Percentiles rank a stretch among this genome's conserved stretches.
phyloP scores from a whole-genome alignment of 1,140 invertebrate genomes.

The Drosophila kepulauana region DNA sequence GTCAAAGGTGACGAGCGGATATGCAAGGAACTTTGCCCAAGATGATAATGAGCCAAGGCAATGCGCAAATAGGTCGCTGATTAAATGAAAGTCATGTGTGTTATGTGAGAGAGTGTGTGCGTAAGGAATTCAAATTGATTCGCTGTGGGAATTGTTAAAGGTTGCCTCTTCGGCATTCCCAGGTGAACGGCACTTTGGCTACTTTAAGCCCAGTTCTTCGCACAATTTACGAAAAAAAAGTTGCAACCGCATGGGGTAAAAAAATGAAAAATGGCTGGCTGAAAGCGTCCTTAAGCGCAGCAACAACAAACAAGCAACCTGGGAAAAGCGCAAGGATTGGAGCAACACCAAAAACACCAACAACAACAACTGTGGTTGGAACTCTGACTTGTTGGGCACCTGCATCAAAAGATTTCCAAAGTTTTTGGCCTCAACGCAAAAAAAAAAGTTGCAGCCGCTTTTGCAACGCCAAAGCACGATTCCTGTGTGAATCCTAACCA shows the following conservation, averaged over 20 bases:
- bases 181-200: conserved; percentile 49
- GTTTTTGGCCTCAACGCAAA: conserved; percentile 13
- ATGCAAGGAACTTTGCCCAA: not conserved
- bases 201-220: conserved; percentile 39
- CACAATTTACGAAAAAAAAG: conserved; percentile 55
- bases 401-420: conserved; percentile 64
- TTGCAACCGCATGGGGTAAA: conserved; percentile 1
- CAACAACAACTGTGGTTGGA: too few species aligned
- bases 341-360: not conserved
- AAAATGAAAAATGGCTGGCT: conserved; percentile 65
- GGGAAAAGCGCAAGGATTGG: conserved; percentile 7
- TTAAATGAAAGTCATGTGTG: conserved; percentile 18
- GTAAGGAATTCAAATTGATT: conserved; percentile 14
- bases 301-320: conserved; percentile 31
- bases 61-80: conserved; percentile 18
- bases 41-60: conserved; percentile 13
- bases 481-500: conserved; percentile 33
- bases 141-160: conserved; percentile 25
- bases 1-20: conserved; percentile 4
- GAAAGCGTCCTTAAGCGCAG: conserved; percentile 56
- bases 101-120: not conserved
- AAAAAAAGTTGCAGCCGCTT: conserved; percentile 15
- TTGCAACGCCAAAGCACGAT: conserved; percentile 30
- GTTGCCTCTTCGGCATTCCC: conserved; percentile 29
- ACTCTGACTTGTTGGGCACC: conserved; percentile 16